Evolutionary conservation across 2,113 vertebrate species (phyloP), one percentile per base, ranked within the genome.

Genomic region (Tretioscincus oriximinensis): DNA sequence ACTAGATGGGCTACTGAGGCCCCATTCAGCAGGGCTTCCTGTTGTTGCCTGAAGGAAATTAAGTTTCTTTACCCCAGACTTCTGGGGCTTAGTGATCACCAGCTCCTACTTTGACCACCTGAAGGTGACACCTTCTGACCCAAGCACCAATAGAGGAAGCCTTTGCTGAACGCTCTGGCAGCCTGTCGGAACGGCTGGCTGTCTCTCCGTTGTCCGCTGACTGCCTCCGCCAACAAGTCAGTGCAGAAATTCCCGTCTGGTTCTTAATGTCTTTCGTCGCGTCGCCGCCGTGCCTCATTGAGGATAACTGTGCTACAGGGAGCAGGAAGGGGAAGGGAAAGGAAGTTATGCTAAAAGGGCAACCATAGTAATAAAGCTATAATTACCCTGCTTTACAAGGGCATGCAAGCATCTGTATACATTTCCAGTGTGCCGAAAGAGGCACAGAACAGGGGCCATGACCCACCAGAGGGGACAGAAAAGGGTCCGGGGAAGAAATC

Each of bases 311-410:
- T 4, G 41, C 68, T 10, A 18, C 14, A 16, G 70, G 14, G n/a
- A 6, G 65, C 9, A 54, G 22, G 47, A 8, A 12, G 9, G 63
- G 7, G 41, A 5, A n/a, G 9, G 64, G 45, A 7, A 28, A 22
- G 11, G 22, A 21, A 49, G 77, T 78, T 67, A 51, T 2, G 12
- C 24, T 7, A 51, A 41, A 20, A 31, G 22, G 49, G 77, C 66
- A n/a, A 51, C 67, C n/a, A 9, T 21, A 14, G 51, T 60, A 21
- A 63, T 79, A 79, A 79, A 79, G 45, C 9, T 45, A n/a, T 47
- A 71, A 79, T 71, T 69, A 11, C 54, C 77, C 31, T 3, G 47
- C 77, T 79, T 70, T 71, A 61, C 54, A 28, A 79, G 67, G 51
- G 24, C 1, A 21, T 11, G 77, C 1, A 54, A 5, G 9, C 16